Evolutionary conservation across 2,113 vertebrate genomes (phyloP).

Genomic region (Lynx canadensis): DNA sequence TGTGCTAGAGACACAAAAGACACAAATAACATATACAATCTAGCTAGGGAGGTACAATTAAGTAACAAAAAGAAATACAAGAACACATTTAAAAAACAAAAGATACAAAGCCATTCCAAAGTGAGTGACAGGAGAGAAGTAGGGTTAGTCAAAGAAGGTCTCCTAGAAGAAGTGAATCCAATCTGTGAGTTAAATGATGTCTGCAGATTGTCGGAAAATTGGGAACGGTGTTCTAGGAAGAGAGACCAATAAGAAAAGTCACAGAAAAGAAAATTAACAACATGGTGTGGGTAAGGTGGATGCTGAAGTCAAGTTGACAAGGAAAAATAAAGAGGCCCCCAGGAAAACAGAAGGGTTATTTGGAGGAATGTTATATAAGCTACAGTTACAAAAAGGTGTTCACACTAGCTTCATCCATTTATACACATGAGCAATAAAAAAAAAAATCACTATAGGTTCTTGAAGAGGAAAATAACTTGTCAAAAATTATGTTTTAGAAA

Average conservation of each 20-base stretch:
- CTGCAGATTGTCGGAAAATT: background rate
- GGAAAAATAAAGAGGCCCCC: background rate
- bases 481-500: slow-evolving; percentile 31
- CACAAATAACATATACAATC: background rate
- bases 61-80: background rate
- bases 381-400: background rate
- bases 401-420: background rate
- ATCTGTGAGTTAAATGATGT: background rate
- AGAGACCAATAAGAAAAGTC: background rate
- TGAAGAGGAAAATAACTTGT: slow-evolving; percentile 22
- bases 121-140: background rate
- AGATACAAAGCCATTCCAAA: background rate
- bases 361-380: background rate
- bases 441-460: slow-evolving; percentile 33
- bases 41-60: background rate
- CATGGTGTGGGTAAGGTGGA: background rate
- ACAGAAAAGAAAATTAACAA: background rate
- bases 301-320: background rate
- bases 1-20: background rate
- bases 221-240: background rate
- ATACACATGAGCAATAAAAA: background rate
- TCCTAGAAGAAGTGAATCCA: background rate
- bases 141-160: background rate
- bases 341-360: background rate
- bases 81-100: background rate